Percentiles rank a stretch among this genome's conserved stretches.
These are phyloP conservation scores for Dendrophyllia cribrosa DNA, from an alignment of 64 coral and sea anemone genomes.

Conservation along the genomic window DNA sequence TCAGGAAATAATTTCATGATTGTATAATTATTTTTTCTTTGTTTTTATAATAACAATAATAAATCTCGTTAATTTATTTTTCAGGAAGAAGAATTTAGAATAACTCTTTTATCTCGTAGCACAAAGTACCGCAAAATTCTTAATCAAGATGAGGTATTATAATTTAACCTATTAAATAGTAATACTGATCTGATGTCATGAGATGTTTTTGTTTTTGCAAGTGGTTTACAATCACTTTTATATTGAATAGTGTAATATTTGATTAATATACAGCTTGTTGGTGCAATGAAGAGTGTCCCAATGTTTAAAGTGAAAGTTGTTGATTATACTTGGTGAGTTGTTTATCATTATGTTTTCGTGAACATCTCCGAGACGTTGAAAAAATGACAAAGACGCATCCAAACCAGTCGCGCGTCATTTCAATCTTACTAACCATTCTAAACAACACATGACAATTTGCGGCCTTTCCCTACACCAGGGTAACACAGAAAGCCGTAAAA, in stretches of 20 bases:
- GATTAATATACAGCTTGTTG: conserved; percentile 53
- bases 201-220: no score
- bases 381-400: no score
- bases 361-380: no score
- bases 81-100: conserved; percentile 82
- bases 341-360: background rate
- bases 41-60: background rate
- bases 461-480: no score
- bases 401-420: no score
- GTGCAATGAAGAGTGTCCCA: conserved; percentile 83
- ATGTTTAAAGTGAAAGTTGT: conserved; percentile 85
- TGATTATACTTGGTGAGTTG: conserved; percentile 85
- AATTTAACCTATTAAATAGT: background rate
- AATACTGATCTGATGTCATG: no score
- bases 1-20: background rate
- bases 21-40: background rate
- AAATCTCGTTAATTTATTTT: background rate
- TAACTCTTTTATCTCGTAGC: conserved; percentile 80
- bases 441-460: no score
- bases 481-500: no score
- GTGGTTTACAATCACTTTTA: no score
- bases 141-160: conserved; percentile 90
- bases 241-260: background rate
- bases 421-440: no score
- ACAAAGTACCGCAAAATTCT: conserved; percentile 89